These are phyloP conservation scores for Cydia strobilella DNA, from an alignment of 1,140 invertebrate species.

Conservation along the genomic window DNA sequence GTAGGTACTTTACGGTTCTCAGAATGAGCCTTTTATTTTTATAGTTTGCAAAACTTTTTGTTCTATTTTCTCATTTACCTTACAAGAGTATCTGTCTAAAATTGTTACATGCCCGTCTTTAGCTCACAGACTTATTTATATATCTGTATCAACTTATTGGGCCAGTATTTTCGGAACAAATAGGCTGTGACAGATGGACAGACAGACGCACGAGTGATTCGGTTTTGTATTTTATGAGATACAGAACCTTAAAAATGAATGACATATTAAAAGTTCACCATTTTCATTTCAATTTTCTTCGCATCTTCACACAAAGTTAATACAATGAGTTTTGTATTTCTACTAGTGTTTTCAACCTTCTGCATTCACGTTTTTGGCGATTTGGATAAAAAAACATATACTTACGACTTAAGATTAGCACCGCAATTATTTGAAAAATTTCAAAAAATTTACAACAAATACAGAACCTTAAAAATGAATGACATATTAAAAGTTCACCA, in stretches of 20 bases:
- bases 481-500: background rate
- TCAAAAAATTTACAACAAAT: background rate
- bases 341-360: background rate
- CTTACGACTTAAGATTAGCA: background rate
- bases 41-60: no score
- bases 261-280: background rate
- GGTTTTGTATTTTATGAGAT: background rate
- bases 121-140: no score
- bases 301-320: background rate
- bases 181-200: no score
- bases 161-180: no score
- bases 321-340: background rate
- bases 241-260: background rate
- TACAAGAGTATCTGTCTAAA: no score
- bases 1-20: no score
- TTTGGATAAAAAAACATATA: background rate
- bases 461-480: slow-evolving; percentile 1
- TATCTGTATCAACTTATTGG: no score
- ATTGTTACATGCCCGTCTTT: no score
- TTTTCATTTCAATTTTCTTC: no score
- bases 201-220: no score
- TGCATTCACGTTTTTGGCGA: background rate
- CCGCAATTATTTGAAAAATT: background rate
- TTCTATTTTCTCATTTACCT: no score
- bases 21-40: no score